These are phyloP conservation scores for Bucco capensis DNA, from an alignment of 2,113 vertebrate species.

Conservation along the genomic window DNA sequence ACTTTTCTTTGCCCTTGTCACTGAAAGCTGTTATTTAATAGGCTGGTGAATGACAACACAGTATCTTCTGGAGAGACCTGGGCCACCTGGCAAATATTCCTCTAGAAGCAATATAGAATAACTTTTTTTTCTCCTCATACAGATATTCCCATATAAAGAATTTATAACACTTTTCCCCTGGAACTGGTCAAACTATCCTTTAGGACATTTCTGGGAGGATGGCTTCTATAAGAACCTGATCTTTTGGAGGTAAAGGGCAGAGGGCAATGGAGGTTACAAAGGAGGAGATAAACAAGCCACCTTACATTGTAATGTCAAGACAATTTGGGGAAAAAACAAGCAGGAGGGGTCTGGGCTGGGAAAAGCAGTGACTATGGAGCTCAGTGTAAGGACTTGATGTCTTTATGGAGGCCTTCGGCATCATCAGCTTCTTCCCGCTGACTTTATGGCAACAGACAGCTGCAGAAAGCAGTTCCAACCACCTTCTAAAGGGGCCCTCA, in stretches of 20 bases:
- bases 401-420: background rate
- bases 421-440: background rate
- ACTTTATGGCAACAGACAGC: background rate
- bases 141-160: background rate
- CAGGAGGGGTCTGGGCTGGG: background rate
- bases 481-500: background rate
- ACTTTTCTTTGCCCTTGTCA: background rate
- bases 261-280: background rate
- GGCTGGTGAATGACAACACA: background rate
- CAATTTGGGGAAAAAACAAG: background rate
- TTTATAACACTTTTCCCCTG: background rate
- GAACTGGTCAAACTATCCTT: background rate
- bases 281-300: background rate
- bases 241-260: background rate
- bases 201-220: background rate
- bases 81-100: background rate
- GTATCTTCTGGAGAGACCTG: background rate
- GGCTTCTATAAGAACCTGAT: background rate
- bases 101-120: background rate
- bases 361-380: background rate
- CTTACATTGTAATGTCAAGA: background rate
- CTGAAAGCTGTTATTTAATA: background rate
- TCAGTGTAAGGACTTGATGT: background rate
- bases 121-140: background rate
- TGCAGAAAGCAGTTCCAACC: background rate